These are phyloP conservation scores for Copidosoma floridanum DNA, from an alignment of 1,140 invertebrate species.

Conservation along the genomic window DNA sequence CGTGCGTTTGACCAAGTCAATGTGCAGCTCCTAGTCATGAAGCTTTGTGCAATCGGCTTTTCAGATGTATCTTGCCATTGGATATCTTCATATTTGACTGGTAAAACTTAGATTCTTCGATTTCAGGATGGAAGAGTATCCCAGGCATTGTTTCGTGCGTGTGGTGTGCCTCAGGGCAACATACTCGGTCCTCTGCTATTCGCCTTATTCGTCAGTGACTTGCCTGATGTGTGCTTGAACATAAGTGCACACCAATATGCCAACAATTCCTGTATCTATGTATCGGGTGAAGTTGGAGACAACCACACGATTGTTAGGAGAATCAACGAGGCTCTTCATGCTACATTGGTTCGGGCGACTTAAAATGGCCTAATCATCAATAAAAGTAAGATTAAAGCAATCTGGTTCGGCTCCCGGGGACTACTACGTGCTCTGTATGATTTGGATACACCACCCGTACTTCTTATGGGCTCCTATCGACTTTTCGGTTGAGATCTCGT, in stretches of 20 bases:
- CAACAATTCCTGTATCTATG: background rate
- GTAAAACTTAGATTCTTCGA: background rate
- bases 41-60: background rate
- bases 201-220: background rate
- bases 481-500: too few relatives aligned
- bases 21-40: constrained; percentile 6
- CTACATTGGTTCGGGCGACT: too few relatives aligned
- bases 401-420: too few relatives aligned
- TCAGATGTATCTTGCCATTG: background rate
- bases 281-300: too few relatives aligned
- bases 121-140: background rate
- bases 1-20: constrained; percentile 38
- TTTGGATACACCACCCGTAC: too few relatives aligned
- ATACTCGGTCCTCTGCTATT: background rate
- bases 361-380: too few relatives aligned
- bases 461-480: too few relatives aligned
- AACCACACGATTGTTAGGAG: too few relatives aligned
- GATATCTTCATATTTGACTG: background rate
- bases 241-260: background rate
- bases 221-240: background rate
- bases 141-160: background rate
- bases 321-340: too few relatives aligned
- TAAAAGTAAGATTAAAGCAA: too few relatives aligned
- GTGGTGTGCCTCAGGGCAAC: background rate
- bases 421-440: too few relatives aligned